Percentiles rank a stretch among this genome's conserved stretches.
Conservation (phyloP, 1,140 invertebrate species). For the Papilio polyxenes region DNA sequence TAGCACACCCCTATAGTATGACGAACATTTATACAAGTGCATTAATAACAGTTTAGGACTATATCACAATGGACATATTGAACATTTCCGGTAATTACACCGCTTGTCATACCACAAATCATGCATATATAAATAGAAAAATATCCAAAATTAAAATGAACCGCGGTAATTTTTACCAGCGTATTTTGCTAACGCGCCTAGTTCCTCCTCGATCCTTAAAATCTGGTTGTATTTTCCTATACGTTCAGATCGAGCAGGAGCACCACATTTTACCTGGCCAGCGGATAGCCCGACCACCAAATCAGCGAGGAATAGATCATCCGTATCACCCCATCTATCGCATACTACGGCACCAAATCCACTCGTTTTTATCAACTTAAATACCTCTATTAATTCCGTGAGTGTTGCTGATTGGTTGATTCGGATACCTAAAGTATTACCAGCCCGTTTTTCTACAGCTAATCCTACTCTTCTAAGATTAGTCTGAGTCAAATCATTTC, state of each 20-base stretch:
- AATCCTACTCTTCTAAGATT: conserved; percentile 94
- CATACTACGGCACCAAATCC: conserved; percentile 98
- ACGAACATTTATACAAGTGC: conserved; percentile 45
- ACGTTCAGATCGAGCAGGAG: conserved; percentile 97
- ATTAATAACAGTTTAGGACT: conserved; percentile 63
- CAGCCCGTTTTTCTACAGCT: conserved; percentile 96
- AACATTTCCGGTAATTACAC: conserved; percentile 66
- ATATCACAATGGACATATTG: conserved; percentile 51
- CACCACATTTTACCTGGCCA: conserved; percentile 98
- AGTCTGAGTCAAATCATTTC: conserved; percentile 94
- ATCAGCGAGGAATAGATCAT: conserved; percentile 98
- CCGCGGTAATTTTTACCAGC: conserved; percentile 95
- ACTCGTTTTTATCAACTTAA: conserved; percentile 92
- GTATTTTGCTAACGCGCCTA: conserved; percentile 93
- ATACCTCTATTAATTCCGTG: conserved; percentile 96
- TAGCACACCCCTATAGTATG: neutral
- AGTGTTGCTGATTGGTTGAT: conserved; percentile 98
- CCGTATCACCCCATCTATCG: conserved; percentile 95
- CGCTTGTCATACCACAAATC: conserved; percentile 50
- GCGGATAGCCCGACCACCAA: conserved; percentile 98
- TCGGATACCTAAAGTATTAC: conserved; percentile 97
- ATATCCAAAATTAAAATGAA: conserved; percentile 43
- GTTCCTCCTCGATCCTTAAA: conserved; percentile 97
- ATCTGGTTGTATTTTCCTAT: conserved; percentile 99
- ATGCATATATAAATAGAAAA: conserved; percentile 35